Conservation (phyloP, 2,797 vertebrate species). For the Sebastiscus tertius region DNA sequence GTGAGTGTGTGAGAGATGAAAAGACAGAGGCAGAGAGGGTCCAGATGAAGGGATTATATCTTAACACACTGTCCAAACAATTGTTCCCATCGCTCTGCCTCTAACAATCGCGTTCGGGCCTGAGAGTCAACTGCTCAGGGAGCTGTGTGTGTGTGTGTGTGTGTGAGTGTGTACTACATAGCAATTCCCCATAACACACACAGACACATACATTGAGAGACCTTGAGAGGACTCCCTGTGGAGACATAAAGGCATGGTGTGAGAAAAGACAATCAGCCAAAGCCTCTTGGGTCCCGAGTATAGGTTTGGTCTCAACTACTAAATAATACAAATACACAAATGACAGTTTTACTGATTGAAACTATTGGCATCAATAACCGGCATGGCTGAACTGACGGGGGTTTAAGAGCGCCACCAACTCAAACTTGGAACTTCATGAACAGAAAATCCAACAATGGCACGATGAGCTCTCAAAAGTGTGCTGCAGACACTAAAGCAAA, state of each 20-base stretch:
- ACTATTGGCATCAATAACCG: not conserved
- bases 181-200: too few relatives aligned
- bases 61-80: conserved; percentile 74
- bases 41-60: conserved; percentile 81
- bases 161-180: not conserved
- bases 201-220: conserved; percentile 2
- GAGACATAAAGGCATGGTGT: conserved; percentile 1
- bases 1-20: conserved; percentile 38
- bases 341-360: not conserved
- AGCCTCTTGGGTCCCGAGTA: not conserved
- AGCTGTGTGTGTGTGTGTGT: conserved; percentile 5
- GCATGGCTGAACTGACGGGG: not conserved
- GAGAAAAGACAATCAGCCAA: conserved; percentile 6
- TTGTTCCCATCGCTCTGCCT: conserved; percentile 68
- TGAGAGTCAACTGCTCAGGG: conserved; percentile 47
- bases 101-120: conserved; percentile 62
- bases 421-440: not conserved
- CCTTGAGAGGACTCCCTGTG: not conserved
- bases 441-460: not conserved
- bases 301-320: not conserved
- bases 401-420: not conserved
- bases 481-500: not conserved
- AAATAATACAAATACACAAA: not conserved
- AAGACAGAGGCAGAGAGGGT: conserved; percentile 45
- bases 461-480: not conserved